These are phyloP conservation scores for Spatulosminthurus flaviceps DNA, from an alignment of 2,888 invertebrate species.

Conservation along the genomic window DNA sequence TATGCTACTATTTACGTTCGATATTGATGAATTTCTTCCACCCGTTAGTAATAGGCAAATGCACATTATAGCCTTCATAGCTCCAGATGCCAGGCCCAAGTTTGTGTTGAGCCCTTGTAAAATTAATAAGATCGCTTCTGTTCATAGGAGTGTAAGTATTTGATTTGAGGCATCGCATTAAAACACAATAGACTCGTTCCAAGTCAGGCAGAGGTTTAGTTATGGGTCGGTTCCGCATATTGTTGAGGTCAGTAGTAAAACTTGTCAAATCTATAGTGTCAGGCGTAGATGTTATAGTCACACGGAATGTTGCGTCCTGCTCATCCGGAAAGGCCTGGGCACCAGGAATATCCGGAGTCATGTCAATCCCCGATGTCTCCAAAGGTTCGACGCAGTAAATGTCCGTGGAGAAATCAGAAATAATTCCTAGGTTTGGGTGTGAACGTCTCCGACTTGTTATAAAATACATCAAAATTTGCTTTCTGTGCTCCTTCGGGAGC, in stretches of 20 bases:
- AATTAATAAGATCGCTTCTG: conserved; percentile 40
- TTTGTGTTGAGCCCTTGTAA: neutral
- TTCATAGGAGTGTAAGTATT: conserved; percentile 46
- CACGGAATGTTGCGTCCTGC: neutral
- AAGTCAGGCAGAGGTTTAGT: conserved; percentile 27
- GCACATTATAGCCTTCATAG: conserved; percentile 43
- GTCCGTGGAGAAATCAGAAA: conserved; percentile 42
- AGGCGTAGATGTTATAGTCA: neutral
- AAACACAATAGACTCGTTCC: conserved; percentile 43
- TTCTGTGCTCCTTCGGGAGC: conserved; percentile 31
- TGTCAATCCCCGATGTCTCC: neutral
- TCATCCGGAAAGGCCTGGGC: conserved; percentile 29
- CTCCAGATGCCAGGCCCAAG: conserved; percentile 43
- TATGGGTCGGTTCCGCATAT: conserved; percentile 27
- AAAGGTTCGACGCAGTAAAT: conserved; percentile 40
- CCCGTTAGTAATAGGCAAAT: conserved; percentile 46
- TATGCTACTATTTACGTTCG: too few species aligned
- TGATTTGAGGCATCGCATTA: conserved; percentile 36
- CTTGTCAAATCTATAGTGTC: conserved; percentile 43
- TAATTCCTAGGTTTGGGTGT: conserved; percentile 36
- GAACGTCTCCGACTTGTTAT: neutral
- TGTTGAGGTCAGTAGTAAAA: conserved; percentile 42
- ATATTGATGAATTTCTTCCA: conserved; percentile 52
- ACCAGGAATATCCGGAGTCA: conserved; percentile 29
- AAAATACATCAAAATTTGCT: conserved; percentile 21